Evolutionary conservation across 2,888 invertebrate genomes (phyloP).

Genomic region (Tromatobia lineatoria): DNA sequence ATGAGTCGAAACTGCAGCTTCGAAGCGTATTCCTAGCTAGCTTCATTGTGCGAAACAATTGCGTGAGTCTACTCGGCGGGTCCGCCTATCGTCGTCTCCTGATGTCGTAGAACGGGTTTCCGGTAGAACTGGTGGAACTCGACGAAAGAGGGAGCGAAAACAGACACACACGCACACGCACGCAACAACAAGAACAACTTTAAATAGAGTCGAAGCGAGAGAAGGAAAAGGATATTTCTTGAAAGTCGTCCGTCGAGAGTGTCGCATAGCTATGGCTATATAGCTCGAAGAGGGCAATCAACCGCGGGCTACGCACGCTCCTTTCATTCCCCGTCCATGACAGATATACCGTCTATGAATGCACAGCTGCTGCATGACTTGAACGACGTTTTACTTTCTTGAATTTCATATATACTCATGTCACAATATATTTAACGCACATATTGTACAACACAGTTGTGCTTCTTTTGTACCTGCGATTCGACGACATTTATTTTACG

Average conservation of each 20-base stretch:
- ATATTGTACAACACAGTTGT: neutral
- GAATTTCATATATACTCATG: neutral
- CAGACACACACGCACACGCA: neutral
- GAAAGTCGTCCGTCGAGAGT: conserved; percentile 66
- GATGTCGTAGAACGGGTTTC: conserved; percentile 69
- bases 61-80: conserved; percentile 28
- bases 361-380: conserved; percentile 32
- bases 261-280: conserved; percentile 59
- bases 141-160: neutral
- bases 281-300: conserved; percentile 65
- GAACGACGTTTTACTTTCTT: conserved; percentile 15
- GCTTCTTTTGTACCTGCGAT: neutral
- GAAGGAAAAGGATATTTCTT: conserved; percentile 60
- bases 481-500: conserved; percentile 35
- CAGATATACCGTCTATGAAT: conserved; percentile 16
- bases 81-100: conserved; percentile 41
- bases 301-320: conserved; percentile 37
- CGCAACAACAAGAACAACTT: conserved; percentile 13
- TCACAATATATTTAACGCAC: neutral
- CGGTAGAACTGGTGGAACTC: conserved; percentile 59
- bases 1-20: conserved; percentile 9
- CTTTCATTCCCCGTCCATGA: conserved; percentile 26
- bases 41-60: conserved; percentile 11
- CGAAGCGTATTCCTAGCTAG: neutral
- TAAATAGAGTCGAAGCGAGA: conserved; percentile 62